Evolutionary conservation across 1,140 invertebrate species (phyloP).

Genomic region (Drosophila malerkotliana): DNA sequence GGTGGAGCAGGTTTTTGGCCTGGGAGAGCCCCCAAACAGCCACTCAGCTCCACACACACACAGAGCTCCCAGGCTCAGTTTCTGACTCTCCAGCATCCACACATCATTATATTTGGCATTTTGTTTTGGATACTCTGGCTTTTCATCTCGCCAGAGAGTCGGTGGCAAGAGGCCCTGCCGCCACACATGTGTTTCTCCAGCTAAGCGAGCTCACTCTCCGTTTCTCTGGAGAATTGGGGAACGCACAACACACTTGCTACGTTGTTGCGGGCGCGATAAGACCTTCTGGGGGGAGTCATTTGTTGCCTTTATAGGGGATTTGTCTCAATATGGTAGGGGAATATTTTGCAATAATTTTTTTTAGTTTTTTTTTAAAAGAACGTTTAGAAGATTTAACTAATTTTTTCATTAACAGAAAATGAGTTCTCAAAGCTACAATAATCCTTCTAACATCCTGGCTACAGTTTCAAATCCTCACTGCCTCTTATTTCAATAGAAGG

Average conservation of each 20-base stretch:
- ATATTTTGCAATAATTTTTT: too few relatives aligned
- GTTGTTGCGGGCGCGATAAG: slow-evolving; percentile 48
- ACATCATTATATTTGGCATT: slow-evolving; percentile 54
- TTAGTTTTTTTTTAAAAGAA: too few relatives aligned
- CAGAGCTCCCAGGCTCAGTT: slow-evolving; percentile 40
- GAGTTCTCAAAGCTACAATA: too few relatives aligned
- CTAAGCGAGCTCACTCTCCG: background rate
- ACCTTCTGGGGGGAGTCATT: slow-evolving; percentile 48
- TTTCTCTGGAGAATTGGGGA: slow-evolving; percentile 23
- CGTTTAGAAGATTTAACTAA: too few relatives aligned
- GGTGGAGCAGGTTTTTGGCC: slow-evolving; percentile 79
- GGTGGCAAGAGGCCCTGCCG: background rate
- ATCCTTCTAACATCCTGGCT: too few relatives aligned
- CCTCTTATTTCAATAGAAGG: background rate
- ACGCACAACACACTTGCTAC: slow-evolving; percentile 18
- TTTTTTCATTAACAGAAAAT: too few relatives aligned
- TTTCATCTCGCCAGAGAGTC: slow-evolving; percentile 12
- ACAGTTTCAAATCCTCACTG: too few relatives aligned
- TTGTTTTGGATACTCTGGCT: slow-evolving; percentile 43
- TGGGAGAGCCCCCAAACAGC: slow-evolving; percentile 58
- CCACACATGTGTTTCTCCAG: background rate
- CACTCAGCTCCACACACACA: slow-evolving; percentile 22
- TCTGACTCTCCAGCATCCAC: slow-evolving; percentile 50
- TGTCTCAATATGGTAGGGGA: background rate
- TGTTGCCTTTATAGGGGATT: slow-evolving; percentile 34